Evolutionary conservation across 2,113 vertebrate species (phyloP).

Genomic region (Lycaon pictus): DNA sequence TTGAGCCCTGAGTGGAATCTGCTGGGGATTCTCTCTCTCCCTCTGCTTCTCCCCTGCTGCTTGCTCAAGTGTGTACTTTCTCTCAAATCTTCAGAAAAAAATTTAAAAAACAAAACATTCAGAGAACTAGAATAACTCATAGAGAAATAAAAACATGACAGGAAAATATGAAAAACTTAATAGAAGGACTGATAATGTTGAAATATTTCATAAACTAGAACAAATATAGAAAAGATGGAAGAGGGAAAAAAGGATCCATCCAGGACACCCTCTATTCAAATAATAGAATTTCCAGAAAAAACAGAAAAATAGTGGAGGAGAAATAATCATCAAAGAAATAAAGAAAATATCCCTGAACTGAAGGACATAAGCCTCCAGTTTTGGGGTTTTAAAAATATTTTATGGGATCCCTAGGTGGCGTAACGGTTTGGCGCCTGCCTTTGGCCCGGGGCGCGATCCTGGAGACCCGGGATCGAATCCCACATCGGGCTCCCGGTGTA

Average conservation of each 20-base stretch:
- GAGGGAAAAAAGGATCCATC: not conserved
- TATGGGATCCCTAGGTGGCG: no score
- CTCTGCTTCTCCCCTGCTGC: no score
- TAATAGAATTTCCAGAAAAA: constrained; percentile 14
- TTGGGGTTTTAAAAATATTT: no score
- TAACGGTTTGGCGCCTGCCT: no score
- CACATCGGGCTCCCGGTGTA: no score
- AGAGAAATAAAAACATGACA: constrained; percentile 17
- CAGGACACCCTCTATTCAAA: not conserved
- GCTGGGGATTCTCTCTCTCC: no score
- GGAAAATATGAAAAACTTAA: not conserved
- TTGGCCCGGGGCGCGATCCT: no score
- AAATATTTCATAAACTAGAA: constrained; percentile 27
- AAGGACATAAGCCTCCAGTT: not conserved
- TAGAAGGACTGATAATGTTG: not conserved
- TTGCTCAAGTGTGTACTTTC: no score
- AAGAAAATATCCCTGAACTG: not conserved
- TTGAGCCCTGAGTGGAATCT: no score
- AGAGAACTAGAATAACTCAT: not conserved
- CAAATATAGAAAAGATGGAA: not conserved
- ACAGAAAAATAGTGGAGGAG: not conserved
- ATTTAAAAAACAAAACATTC: constrained; percentile 9
- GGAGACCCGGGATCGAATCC: no score
- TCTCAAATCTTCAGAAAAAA: not conserved
- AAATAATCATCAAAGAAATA: constrained; percentile 26